phyloP scores from a whole-genome alignment of 2,888 invertebrate species.

The Yponomeuta malinellus region DNA sequence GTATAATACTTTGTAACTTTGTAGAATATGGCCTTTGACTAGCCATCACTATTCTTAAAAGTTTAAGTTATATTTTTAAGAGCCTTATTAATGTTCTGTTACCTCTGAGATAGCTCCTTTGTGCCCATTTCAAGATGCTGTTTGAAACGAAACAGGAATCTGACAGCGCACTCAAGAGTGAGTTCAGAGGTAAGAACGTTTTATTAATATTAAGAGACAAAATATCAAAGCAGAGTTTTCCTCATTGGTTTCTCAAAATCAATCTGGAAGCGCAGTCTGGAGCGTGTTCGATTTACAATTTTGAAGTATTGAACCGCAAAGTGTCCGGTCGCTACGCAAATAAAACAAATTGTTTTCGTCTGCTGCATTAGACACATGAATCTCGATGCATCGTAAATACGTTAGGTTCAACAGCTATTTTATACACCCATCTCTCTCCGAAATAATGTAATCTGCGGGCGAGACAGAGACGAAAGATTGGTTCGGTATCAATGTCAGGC shows the following conservation, averaged over 20 bases:
- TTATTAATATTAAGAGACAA: no score
- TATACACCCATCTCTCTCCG: neutral
- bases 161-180: no score
- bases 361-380: constrained; percentile 68
- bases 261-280: neutral
- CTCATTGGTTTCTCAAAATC: neutral
- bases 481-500: constrained; percentile 3
- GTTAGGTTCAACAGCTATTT: constrained; percentile 40
- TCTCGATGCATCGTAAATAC: constrained; percentile 60
- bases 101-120: no score
- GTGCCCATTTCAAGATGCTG: no score
- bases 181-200: no score
- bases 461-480: neutral
- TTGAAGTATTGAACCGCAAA: constrained; percentile 1
- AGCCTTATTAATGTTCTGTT: neutral
- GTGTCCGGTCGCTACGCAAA: constrained; percentile 33
- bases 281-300: neutral
- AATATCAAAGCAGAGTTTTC: no score
- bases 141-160: no score
- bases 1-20: no score
- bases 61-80: neutral
- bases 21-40: no score
- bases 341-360: constrained; percentile 61
- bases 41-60: no score
- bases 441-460: neutral